Evolutionary conservation across 2,797 vertebrate genomes (phyloP).

Genomic region (Basileuterus tristriatus): DNA sequence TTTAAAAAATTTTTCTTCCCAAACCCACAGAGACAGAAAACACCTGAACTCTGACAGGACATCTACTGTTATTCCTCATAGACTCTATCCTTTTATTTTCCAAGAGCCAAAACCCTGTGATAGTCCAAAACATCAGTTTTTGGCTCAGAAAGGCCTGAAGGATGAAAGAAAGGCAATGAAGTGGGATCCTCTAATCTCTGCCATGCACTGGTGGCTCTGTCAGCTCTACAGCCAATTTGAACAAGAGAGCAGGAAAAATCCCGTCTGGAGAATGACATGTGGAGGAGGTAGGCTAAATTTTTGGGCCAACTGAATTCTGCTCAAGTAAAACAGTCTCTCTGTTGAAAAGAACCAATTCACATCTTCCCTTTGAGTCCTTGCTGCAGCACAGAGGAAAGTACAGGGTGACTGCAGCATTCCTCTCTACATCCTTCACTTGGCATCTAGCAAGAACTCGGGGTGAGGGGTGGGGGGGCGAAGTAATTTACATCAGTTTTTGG

Average conservation of each 20-base stretch:
- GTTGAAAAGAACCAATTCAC: neutral
- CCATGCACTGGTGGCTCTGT: no score
- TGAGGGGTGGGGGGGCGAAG: rapidly evolving
- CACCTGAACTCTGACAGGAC: neutral
- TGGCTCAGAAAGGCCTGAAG: neutral
- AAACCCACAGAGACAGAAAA: neutral
- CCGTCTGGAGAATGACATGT: neutral
- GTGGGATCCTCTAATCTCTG: neutral
- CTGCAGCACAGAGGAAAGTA: neutral
- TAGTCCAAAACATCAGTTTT: neutral
- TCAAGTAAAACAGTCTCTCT: neutral
- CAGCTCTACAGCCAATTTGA: neutral
- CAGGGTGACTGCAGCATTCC: neutral
- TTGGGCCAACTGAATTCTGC: neutral
- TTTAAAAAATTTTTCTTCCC: neutral
- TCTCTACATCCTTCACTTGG: neutral
- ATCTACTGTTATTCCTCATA: neutral
- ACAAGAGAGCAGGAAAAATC: neutral
- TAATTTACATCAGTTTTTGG: slow-evolving; percentile 18
- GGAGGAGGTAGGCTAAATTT: neutral
- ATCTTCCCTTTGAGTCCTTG: neutral
- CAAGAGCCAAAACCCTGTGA: neutral
- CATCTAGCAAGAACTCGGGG: neutral
- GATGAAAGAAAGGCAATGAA: neutral
- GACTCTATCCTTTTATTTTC: neutral